Percentiles rank a stretch among this genome's conserved stretches.
Evolutionary conservation across 2,113 vertebrate genomes (phyloP).

Genomic region (Indicator maculatus): DNA sequence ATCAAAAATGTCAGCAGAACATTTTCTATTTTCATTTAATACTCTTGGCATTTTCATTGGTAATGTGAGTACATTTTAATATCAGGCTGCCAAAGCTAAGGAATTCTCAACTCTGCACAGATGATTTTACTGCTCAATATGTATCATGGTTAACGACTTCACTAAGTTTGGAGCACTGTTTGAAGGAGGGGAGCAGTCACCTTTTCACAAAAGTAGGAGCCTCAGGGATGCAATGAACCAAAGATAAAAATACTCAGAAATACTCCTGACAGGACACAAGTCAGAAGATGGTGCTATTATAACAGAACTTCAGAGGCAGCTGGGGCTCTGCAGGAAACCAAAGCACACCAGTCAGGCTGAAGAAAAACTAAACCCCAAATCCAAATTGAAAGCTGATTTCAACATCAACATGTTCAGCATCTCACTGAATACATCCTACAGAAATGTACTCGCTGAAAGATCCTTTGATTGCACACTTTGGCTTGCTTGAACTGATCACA

Average conservation of each 20-base stretch:
- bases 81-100: background rate
- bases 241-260: background rate
- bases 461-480: background rate
- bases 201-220: background rate
- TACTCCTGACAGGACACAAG: background rate
- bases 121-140: background rate
- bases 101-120: background rate
- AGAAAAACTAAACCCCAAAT: background rate
- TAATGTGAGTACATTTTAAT: background rate
- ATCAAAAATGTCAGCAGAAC: constrained; percentile 1
- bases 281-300: constrained; percentile 63
- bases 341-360: background rate
- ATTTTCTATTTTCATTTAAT: constrained; percentile 33
- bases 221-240: background rate
- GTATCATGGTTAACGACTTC: background rate
- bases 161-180: background rate
- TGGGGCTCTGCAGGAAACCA: background rate
- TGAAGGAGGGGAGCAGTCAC: background rate
- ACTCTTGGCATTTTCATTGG: background rate
- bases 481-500: background rate
- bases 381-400: background rate
- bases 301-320: background rate
- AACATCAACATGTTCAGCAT: background rate
- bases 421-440: background rate
- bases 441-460: background rate